Evolutionary conservation across 2,797 vertebrate genomes (phyloP).

Genomic region (Lacerta viridis): DNA sequence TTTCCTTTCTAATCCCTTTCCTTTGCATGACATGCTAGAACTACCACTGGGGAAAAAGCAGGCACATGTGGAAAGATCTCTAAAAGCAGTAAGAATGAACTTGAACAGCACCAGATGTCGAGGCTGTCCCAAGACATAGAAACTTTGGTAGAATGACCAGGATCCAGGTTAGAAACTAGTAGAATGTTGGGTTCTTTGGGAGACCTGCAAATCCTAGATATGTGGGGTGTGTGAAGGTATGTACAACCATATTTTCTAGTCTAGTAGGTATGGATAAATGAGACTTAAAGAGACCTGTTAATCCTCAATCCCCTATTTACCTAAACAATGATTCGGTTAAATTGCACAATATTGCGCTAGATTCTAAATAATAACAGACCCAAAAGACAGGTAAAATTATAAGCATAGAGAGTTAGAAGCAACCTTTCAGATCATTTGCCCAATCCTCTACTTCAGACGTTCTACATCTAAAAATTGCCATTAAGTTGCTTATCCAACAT

Average conservation of each 20-base stretch:
- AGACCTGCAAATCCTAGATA: neutral
- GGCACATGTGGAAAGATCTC: neutral
- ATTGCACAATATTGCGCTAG: neutral
- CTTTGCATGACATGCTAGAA: neutral
- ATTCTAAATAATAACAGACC: neutral
- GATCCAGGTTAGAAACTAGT: neutral
- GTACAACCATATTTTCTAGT: neutral
- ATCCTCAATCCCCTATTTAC: neutral
- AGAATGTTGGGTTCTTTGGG: neutral
- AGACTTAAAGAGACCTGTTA: neutral
- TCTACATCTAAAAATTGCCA: neutral
- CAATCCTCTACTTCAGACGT: neutral
- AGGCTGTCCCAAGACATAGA: neutral
- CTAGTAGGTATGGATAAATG: neutral
- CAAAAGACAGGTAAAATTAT: neutral
- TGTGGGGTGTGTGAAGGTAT: neutral
- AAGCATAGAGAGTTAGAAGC: neutral
- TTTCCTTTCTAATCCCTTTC: neutral
- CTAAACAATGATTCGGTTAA: neutral
- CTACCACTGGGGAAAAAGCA: neutral
- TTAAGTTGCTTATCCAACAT: neutral
- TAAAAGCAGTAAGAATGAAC: neutral
- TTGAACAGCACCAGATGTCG: neutral
- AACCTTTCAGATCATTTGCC: neutral
- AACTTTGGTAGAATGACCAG: neutral